Evolutionary conservation across 2,888 invertebrate species (phyloP), one percentile per base, ranked within the genome.

Genomic region (Isotomurus palustris): DNA sequence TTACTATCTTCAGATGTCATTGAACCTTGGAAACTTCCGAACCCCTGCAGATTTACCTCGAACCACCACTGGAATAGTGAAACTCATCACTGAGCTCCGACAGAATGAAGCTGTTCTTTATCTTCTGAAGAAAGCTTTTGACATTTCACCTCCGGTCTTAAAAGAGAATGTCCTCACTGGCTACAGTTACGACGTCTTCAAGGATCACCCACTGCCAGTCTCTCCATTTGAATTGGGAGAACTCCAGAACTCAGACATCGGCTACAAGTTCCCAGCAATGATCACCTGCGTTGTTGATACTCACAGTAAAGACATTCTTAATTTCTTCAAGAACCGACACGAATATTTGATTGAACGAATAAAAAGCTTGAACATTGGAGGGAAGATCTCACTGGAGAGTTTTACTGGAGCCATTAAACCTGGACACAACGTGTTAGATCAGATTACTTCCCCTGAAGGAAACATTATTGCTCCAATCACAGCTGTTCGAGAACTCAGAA

Each of bases 41-140:
- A n/a, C n/a, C n/a, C n/a, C n/a, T n/a, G n/a, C n/a, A 2, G 57
- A 60, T 28, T 12, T 60, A 12, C 64, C 64, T 1, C 24, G 24
- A 36, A 60, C 60, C 12, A 41, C 51, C 3, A 28, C 10, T 2
- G 54, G 24, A 21, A 56, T 56, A 10, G 27, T 64, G 22, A 48
- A 56, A 22, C 40, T 64, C 21, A 27, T 64, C 17, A 38, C 25
- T 2, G 44, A 25, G 10, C 49, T 58, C 3, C 22, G 50, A 14
- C 35, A 57, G n/a, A 56, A 54, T 25, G 47, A 48, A 12, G 58
- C 50, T 1, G 48, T 12, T 0, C 1, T 44, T 12, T 41, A 47
- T 14, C 51, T 64, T 10, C 36, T 59, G 5, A 36, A 61, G 41
- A 56, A 56, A 12, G 59, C 52, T 1, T 35, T 64, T 12, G 21